Evolutionary conservation across 2,113 vertebrate genomes (phyloP).

Genomic region (Irena cyanogastra): DNA sequence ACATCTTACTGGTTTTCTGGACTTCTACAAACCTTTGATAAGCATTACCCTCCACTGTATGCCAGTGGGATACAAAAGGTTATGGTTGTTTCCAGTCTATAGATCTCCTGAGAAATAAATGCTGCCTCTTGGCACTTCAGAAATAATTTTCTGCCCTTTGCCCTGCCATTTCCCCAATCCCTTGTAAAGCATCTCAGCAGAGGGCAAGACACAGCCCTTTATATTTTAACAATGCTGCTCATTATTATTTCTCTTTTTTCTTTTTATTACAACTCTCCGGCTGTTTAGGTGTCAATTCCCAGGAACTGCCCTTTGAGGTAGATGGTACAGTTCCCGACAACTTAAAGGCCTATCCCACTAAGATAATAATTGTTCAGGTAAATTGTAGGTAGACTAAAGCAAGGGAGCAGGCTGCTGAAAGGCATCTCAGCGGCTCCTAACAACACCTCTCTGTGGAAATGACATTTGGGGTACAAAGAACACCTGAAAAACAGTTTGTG

Average conservation of each 20-base stretch:
- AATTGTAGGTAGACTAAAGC: constrained; percentile 1
- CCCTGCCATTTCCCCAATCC: not conserved
- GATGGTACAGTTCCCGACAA: not conserved
- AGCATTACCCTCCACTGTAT: not conserved
- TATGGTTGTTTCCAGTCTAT: not conserved
- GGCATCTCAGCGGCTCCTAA: not conserved
- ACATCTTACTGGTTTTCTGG: not conserved
- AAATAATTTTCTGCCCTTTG: constrained; percentile 44
- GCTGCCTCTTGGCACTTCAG: not conserved
- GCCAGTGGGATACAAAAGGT: not conserved
- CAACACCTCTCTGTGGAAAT: constrained; percentile 2
- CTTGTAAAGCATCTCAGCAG: constrained; percentile 19
- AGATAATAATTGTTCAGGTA: constrained; percentile 39
- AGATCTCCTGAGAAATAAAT: not conserved
- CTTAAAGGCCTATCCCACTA: constrained; percentile 22
- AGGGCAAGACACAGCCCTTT: constrained; percentile 28
- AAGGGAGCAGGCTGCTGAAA: not conserved
- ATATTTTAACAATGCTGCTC: constrained; percentile 30
- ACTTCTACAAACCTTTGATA: not conserved
- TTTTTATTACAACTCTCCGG: not conserved
- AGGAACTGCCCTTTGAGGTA: constrained; percentile 19
- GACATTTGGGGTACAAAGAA: constrained; percentile 11
- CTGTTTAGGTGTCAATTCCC: constrained; percentile 11
- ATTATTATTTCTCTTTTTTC: constrained; percentile 41
- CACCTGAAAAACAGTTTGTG: not conserved